phyloP scores from a whole-genome alignment of 1,140 invertebrate species.

The Chionoecetes opilio region DNA sequence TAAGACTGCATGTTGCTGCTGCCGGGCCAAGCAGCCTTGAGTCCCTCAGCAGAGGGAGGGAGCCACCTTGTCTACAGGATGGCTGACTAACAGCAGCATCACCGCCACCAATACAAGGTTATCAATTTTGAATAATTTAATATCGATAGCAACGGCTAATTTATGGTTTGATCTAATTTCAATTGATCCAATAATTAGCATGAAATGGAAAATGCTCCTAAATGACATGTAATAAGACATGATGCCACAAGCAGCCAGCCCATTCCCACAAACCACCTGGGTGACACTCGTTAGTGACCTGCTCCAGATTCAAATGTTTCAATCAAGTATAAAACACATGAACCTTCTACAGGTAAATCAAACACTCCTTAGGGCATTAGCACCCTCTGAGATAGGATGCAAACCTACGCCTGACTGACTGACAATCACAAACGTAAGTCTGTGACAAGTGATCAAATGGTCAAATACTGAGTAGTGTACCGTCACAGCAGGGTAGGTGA shows the following conservation, averaged over 20 bases:
- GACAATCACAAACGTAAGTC: constrained; percentile 77
- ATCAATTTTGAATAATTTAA: not conserved
- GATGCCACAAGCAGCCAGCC: constrained; percentile 77
- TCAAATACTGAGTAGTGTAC: constrained; percentile 80
- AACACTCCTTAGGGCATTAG: constrained; percentile 74
- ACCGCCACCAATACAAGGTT: not conserved
- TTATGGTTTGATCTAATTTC: not conserved
- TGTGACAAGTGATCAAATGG: constrained; percentile 78
- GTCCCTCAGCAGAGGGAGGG: not conserved
- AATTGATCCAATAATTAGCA: not conserved
- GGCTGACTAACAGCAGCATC: not conserved
- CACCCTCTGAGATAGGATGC: constrained; percentile 68
- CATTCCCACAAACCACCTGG: constrained; percentile 78
- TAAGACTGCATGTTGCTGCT: not conserved
- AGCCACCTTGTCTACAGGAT: not conserved
- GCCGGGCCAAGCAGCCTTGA: not conserved
- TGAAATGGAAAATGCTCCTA: constrained; percentile 74
- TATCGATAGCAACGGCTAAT: not conserved
- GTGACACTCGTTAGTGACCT: constrained; percentile 78
- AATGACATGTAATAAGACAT: constrained; percentile 55
- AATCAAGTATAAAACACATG: constrained; percentile 71
- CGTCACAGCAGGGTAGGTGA: constrained; percentile 80
- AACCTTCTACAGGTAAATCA: constrained; percentile 75
- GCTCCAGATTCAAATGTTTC: constrained; percentile 74
- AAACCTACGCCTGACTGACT: constrained; percentile 75